Base-by-base conservation (phyloP, 2,888 invertebrate genomes). In the Hoplodrina blanda region DNA sequence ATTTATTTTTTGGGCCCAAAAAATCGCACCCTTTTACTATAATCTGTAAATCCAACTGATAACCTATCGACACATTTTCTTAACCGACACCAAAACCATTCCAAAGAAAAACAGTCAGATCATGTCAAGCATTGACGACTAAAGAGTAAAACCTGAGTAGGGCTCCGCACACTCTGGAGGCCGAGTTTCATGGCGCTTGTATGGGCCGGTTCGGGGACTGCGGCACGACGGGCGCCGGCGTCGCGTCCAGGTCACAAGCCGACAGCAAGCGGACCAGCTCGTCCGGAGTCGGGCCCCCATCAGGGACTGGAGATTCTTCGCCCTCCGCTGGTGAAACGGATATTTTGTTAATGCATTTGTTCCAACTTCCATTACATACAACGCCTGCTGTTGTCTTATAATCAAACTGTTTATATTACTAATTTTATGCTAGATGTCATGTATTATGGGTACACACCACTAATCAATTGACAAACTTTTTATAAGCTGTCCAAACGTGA, bases 251-350 rank as follows among this genome's bases (percentile, higher is more conserved):
- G 93, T 99, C 99, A 95, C 99, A 99, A 84, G 99, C 99, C 84
- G 99, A 99, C 81, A 99, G 96, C 78, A 99, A 96, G 41, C 98
- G 97, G 85, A 99, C 97, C 76, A 99, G 96, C 95, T 99, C 99
- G 89, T 98, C 98, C 2, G 99, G 97, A 0, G 98, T 97, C 44
- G 99, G 99, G n/a, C 99, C 99, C 77, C 99, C 99, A 80, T 98
- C 98, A 4, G 90, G 70, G 0, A 89, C 86, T 0, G 93, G 91
- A n/a, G 93, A 92, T 53, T 95, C 95, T 54, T 96, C 97, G 94
- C 91, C 91, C 76, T 95, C 95, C 20, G 89, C 92, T 92, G 85
- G n/a, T 33, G 55, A 17, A 60, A 6, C 33, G 54, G 41, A 20
- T 4, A 59, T 44, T 0, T 68, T 30, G 6, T 56, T 10, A 67